A percentile compares a stretch with the other conserved stretches of the same genome.
Conservation (phyloP, 2,113 vertebrate species). For the Scophthalmus maximus region DNA sequence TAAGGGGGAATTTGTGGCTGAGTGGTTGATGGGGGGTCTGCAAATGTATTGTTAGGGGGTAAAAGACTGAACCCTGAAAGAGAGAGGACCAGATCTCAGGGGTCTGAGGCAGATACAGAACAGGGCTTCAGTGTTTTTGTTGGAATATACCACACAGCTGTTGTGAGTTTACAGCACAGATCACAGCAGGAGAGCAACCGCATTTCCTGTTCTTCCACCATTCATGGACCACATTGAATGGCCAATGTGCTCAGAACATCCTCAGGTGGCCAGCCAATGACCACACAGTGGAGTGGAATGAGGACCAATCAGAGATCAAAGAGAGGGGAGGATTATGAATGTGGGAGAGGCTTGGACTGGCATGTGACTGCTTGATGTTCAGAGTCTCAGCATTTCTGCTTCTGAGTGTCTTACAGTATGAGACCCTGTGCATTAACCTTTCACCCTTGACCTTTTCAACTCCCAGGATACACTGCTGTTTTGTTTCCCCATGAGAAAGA, state of each 20-base stretch:
- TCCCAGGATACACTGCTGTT: background rate
- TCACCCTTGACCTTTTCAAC: background rate
- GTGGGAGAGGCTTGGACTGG: background rate
- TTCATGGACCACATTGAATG: conserved; percentile 24
- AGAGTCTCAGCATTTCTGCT: background rate
- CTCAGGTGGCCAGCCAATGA: background rate
- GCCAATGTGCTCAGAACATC: conserved; percentile 12
- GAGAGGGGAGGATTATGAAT: background rate
- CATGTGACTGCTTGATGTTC: conserved; percentile 14
- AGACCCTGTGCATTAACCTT: background rate
- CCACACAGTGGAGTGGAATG: background rate
- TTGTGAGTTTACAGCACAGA: conserved; percentile 59
- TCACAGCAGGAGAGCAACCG: conserved; percentile 56
- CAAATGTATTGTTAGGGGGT: conserved; percentile 36
- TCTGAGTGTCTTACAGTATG: background rate
- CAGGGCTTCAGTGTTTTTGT: conserved; percentile 10
- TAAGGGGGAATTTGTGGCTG: too few relatives aligned
- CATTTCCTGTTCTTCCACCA: conserved; percentile 58
- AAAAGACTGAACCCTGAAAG: conserved; percentile 4
- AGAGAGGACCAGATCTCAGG: background rate
- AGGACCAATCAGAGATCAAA: conserved; percentile 1
- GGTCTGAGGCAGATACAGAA: background rate
- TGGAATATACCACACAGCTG: conserved; percentile 61
- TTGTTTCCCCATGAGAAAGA: background rate
- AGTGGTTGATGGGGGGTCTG: conserved; percentile 10